Percentiles rank a stretch among this genome's conserved stretches.
These are phyloP conservation scores for Drosophila anomelani DNA, from an alignment of 2,888 invertebrate species.

Conservation along the genomic window DNA sequence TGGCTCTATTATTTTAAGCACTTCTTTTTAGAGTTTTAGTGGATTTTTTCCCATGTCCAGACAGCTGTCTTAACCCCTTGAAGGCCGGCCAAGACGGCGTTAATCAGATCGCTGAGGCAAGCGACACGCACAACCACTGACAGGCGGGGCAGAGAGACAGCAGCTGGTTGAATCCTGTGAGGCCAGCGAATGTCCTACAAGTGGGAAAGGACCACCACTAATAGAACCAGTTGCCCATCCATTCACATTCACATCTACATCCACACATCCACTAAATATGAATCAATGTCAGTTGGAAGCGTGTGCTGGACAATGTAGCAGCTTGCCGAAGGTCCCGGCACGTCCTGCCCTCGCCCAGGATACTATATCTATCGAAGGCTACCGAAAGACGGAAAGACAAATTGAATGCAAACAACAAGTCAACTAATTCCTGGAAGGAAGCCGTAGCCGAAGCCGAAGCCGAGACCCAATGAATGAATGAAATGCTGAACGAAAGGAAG, in stretches of 20 bases:
- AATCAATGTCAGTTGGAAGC: constrained; percentile 81
- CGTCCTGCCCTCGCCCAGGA: constrained; percentile 64
- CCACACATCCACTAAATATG: constrained; percentile 69
- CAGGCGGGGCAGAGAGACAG: constrained; percentile 8
- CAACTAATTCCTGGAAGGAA: constrained; percentile 71
- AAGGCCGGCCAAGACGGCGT: constrained; percentile 60
- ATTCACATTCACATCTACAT: constrained; percentile 29
- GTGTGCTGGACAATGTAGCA: constrained; percentile 78
- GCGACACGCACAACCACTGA: constrained; percentile 61
- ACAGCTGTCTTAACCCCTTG: constrained; percentile 66
- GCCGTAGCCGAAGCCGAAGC: constrained; percentile 16
- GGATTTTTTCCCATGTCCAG: no score
- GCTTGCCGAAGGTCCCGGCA: constrained; percentile 52
- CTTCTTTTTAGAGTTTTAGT: background rate
- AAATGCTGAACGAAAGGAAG: constrained; percentile 31
- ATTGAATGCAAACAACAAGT: constrained; percentile 75
- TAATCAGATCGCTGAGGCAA: constrained; percentile 71
- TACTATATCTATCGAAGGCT: constrained; percentile 51
- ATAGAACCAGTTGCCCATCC: constrained; percentile 19
- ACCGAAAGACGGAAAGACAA: constrained; percentile 71
- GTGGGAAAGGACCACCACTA: constrained; percentile 32
- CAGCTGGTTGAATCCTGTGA: constrained; percentile 32
- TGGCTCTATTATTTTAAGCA: background rate
- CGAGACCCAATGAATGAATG: constrained; percentile 33
- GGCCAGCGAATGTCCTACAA: constrained; percentile 28